A percentile compares a stretch with the other conserved stretches of the same genome.
Conservation (phyloP, 2,888 invertebrate genomes). For the Euplexia lucipara region DNA sequence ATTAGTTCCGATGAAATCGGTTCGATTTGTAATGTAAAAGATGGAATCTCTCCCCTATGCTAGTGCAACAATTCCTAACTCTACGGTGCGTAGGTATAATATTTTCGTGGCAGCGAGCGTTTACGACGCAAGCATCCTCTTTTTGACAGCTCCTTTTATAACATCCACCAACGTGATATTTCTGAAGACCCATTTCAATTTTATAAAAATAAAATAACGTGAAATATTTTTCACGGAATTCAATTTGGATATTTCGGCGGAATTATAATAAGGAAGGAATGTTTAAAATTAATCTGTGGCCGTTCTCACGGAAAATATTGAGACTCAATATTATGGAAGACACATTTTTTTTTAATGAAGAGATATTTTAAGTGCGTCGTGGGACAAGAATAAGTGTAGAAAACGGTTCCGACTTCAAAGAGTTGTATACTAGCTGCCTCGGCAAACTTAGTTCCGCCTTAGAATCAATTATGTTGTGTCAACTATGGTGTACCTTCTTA, state of each 20-base stretch:
- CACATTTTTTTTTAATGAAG: background rate
- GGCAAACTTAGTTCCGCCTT: too few relatives aligned
- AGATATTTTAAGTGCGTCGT: background rate
- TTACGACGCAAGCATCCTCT: slow-evolving; percentile 10
- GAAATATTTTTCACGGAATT: background rate
- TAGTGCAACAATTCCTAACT: too few relatives aligned
- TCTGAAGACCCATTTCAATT: slow-evolving; percentile 18
- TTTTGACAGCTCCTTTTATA: slow-evolving; percentile 34
- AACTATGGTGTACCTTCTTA: too few relatives aligned
- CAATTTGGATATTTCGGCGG: background rate
- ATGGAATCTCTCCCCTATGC: too few relatives aligned
- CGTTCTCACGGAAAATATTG: background rate
- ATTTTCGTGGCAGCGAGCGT: slow-evolving; percentile 20
- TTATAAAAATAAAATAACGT: slow-evolving; percentile 20
- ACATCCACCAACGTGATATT: slow-evolving; percentile 6
- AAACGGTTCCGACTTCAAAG: too few relatives aligned
- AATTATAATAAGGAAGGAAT: background rate
- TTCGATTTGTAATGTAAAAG: too few relatives aligned
- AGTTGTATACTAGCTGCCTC: too few relatives aligned
- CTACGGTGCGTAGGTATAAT: background rate
- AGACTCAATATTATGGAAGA: background rate
- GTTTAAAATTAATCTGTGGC: background rate
- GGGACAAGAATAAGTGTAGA: too few relatives aligned
- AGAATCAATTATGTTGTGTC: too few relatives aligned
- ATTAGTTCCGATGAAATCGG: too few relatives aligned